phyloP scores from a whole-genome alignment of 2,113 vertebrate genomes.

The Dipodomys ordii region DNA sequence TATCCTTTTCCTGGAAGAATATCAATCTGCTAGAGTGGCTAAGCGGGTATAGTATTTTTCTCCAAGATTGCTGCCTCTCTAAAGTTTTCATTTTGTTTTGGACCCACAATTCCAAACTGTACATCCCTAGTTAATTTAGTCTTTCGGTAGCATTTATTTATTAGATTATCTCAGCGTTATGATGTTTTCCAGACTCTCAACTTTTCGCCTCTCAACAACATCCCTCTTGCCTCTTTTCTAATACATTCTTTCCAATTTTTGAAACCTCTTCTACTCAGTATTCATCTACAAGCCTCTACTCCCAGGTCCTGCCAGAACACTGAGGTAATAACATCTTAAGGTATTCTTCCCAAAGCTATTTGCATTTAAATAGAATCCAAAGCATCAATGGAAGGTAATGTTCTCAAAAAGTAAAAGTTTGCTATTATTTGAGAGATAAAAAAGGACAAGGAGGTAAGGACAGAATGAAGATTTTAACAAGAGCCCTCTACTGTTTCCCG shows the following conservation, averaged over 20 bases:
- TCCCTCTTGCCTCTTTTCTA: background rate
- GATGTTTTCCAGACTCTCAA: background rate
- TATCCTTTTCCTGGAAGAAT: conserved; percentile 16
- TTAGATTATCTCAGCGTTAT: background rate
- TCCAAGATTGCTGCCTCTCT: background rate
- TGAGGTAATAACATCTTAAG: background rate
- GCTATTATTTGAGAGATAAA: background rate
- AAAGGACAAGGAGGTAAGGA: background rate
- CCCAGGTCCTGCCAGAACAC: background rate
- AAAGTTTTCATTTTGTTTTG: background rate
- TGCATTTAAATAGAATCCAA: conserved; percentile 60
- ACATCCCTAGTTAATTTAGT: background rate
- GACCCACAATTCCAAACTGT: background rate
- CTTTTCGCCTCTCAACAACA: background rate
- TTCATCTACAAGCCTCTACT: background rate
- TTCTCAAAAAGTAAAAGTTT: conserved; percentile 29
- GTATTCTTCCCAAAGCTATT: conserved; percentile 19
- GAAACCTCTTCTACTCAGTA: background rate
- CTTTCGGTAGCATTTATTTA: background rate
- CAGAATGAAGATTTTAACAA: background rate
- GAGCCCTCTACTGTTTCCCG: background rate
- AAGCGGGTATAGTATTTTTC: background rate
- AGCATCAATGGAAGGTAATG: background rate
- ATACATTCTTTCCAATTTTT: background rate
- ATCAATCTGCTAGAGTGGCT: background rate